Conservation (phyloP, 1,140 invertebrate species). For the Bombus balteatus region DNA sequence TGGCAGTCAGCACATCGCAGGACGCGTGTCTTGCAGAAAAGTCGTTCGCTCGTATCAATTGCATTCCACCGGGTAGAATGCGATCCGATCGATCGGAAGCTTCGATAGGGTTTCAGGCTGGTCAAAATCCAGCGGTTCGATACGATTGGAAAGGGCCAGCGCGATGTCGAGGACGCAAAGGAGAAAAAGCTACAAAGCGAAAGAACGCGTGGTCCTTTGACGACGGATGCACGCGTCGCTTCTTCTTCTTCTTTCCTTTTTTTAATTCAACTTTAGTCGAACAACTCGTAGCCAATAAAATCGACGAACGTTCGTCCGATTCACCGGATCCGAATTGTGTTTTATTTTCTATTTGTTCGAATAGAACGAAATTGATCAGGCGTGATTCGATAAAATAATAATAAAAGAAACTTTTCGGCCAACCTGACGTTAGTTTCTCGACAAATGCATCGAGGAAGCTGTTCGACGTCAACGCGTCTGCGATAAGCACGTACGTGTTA, state of each 20-base stretch:
- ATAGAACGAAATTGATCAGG: too few relatives aligned
- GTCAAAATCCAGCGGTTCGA: constrained; percentile 30
- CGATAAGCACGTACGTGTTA: too few relatives aligned
- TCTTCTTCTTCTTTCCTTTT: neutral
- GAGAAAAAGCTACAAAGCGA: constrained; percentile 21
- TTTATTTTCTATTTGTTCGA: too few relatives aligned
- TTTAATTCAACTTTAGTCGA: too few relatives aligned
- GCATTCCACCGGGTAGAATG: constrained; percentile 44
- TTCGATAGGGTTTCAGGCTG: neutral
- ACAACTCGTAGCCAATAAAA: neutral
- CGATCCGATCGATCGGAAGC: constrained; percentile 30
- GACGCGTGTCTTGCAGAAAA: neutral
- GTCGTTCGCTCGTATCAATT: constrained; percentile 13
- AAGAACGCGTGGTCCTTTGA: constrained; percentile 27
- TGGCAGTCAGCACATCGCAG: neutral
- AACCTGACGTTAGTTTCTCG: too few relatives aligned
- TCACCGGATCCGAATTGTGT: too few relatives aligned
- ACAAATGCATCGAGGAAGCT: too few relatives aligned
- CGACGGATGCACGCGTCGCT: neutral
- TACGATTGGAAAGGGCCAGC: neutral
- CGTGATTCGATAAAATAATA: too few relatives aligned
- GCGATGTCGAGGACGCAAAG: neutral
- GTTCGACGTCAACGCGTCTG: too few relatives aligned
- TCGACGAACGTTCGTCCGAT: neutral
- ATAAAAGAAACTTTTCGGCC: too few relatives aligned